phyloP scores from a whole-genome alignment of 2,113 vertebrate genomes.

The Lasiurus cinereus region DNA sequence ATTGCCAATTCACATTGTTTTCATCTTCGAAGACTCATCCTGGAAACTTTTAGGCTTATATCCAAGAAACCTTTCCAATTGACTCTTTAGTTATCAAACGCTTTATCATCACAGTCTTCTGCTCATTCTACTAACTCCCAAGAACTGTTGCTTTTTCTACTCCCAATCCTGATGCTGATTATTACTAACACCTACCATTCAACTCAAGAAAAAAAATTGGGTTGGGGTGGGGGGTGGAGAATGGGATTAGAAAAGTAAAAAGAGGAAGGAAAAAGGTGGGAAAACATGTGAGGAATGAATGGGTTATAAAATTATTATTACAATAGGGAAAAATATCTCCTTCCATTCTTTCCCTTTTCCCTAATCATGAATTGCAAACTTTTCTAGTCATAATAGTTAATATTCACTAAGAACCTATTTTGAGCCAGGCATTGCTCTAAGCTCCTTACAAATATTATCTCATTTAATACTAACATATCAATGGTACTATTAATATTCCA shows the following conservation, averaged over 20 bases:
- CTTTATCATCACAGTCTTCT: not conserved
- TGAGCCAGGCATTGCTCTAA: not conserved
- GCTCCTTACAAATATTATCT: not conserved
- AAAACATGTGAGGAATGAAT: not conserved
- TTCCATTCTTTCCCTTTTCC: not conserved
- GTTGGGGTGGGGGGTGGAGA: not conserved
- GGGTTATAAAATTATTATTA: not conserved
- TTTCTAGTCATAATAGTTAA: conserved; percentile 1
- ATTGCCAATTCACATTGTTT: not conserved
- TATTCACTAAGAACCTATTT: not conserved
- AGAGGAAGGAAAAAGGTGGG: not conserved
- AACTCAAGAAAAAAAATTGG: not conserved
- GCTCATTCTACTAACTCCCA: not conserved
- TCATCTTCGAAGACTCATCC: not conserved
- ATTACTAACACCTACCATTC: not conserved
- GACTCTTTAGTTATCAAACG: not conserved
- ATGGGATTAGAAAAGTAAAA: not conserved
- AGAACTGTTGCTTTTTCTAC: conserved; percentile 12
- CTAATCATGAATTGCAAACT: not conserved
- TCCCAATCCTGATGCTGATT: not conserved
- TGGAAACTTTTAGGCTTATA: not conserved
- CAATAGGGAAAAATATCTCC: not conserved
- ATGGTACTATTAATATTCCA: not conserved
- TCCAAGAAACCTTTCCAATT: not conserved
- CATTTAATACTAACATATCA: not conserved